Evolutionary conservation across 2,888 invertebrate species (phyloP).

Genomic region (Campoletis raptor): DNA sequence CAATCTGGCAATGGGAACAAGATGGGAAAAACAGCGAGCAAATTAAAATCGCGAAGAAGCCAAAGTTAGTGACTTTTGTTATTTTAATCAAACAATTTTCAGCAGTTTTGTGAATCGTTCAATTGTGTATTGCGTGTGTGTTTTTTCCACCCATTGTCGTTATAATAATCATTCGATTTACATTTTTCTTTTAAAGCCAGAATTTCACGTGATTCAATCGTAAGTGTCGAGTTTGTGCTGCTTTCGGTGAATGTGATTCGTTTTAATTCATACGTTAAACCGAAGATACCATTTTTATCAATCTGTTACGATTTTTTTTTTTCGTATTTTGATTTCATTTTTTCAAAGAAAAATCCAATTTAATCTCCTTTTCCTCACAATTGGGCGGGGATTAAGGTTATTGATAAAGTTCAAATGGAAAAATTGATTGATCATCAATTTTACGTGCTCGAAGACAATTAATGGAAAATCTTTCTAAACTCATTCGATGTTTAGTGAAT

Average conservation of each 20-base stretch:
- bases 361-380: background rate
- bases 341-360: background rate
- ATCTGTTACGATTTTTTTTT: background rate
- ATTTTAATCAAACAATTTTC: background rate
- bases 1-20: constrained; percentile 59
- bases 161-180: background rate
- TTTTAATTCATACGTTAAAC: background rate
- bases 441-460: background rate
- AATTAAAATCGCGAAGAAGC: constrained; percentile 78
- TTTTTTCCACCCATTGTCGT: background rate
- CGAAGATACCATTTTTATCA: background rate
- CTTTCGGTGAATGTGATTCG: background rate
- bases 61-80: constrained; percentile 77
- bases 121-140: background rate
- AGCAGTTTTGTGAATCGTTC: background rate
- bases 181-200: background rate
- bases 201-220: background rate
- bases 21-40: constrained; percentile 82
- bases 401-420: background rate
- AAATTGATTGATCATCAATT: background rate
- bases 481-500: constrained; percentile 9
- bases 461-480: background rate
- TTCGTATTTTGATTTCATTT: background rate
- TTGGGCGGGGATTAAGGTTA: background rate
- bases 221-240: background rate